Evolutionary conservation across 2,797 vertebrate species (phyloP).

Genomic region (Sebastiscus tertius): DNA sequence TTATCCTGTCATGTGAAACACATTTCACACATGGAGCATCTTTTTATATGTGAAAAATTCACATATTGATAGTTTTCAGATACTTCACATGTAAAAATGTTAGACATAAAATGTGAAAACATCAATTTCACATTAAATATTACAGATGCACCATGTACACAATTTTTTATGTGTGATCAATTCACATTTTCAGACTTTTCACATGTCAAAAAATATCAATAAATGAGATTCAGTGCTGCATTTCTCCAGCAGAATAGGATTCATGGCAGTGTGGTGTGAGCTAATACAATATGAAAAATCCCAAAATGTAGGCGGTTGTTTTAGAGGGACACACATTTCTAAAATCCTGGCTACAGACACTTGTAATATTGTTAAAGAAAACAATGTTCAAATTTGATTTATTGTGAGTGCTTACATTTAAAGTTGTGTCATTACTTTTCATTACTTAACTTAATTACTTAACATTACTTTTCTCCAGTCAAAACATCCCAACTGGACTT

Average conservation of each 20-base stretch:
- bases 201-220: too few species aligned
- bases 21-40: neutral
- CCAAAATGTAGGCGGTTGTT: neutral
- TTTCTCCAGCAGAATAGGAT: neutral
- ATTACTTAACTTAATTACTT: too few species aligned
- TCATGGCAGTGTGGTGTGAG: neutral
- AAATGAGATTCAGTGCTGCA: neutral
- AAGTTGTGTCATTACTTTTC: too few species aligned
- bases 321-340: neutral
- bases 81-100: too few species aligned
- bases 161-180: neutral
- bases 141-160: neutral
- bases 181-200: neutral
- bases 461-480: too few species aligned
- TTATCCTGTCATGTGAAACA: neutral
- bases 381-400: too few species aligned
- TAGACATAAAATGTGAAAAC: neutral
- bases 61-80: neutral
- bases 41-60: neutral
- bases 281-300: neutral
- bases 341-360: too few species aligned
- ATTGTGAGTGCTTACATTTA: too few species aligned
- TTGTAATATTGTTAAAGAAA: too few species aligned
- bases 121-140: neutral
- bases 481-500: too few species aligned